Evolutionary conservation across 1,140 invertebrate genomes (phyloP).

Genomic region (Adoxophyes honmai): DNA sequence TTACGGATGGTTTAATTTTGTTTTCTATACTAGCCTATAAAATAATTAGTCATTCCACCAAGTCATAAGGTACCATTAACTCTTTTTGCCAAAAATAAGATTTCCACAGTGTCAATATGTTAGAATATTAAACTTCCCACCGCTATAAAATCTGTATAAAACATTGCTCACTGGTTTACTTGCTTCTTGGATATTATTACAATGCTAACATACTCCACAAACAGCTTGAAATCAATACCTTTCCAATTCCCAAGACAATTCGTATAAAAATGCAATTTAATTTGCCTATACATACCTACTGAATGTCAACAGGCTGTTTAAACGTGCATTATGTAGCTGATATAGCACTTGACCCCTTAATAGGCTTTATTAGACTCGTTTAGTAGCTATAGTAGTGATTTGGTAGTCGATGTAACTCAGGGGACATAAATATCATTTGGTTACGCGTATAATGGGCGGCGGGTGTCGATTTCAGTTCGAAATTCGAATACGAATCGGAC

Average conservation of each 20-base stretch:
- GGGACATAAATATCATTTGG: not conserved
- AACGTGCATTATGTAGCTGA: not conserved
- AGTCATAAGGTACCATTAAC: no score
- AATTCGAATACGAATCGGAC: not conserved
- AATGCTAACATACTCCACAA: not conserved
- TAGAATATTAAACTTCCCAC: no score
- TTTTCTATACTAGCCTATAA: no score
- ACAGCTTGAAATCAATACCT: conserved; percentile 3
- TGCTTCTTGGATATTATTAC: not conserved
- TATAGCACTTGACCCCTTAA: not conserved
- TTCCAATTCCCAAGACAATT: not conserved
- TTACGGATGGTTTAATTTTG: no score
- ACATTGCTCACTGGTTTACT: no score
- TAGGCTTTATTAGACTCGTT: conserved; percentile 1
- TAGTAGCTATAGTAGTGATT: conserved; percentile 3
- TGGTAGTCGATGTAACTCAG: not conserved
- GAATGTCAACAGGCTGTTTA: not conserved
- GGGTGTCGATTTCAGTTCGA: conserved; percentile 1
- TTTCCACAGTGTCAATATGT: no score
- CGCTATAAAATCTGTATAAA: no score
- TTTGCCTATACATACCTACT: not conserved
- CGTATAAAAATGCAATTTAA: not conserved
- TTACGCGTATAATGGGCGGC: not conserved
- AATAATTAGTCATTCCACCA: no score
- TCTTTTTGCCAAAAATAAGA: no score